A percentile compares a stretch with the other conserved stretches of the same genome.
These are phyloP conservation scores for Leuctra nigra DNA, from an alignment of 2,888 invertebrate genomes.

Conservation along the genomic window DNA sequence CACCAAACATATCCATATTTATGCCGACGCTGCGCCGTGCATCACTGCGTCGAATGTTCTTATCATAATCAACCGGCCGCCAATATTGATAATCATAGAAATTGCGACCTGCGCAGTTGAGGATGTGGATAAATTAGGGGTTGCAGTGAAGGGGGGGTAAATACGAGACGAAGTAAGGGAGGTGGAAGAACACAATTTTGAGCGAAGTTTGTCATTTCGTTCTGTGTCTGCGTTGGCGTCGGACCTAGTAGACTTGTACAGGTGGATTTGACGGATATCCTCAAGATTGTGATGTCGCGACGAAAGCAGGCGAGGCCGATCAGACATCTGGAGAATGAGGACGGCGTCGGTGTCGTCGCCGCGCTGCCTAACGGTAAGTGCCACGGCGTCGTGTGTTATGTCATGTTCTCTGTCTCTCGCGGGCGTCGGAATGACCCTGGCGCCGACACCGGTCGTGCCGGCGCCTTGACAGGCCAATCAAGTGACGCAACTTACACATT, in stretches of 20 bases:
- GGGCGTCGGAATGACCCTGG: not conserved
- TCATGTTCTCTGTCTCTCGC: too few relatives aligned
- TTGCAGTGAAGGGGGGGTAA: conserved; percentile 18
- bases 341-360: conserved; percentile 32
- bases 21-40: conserved; percentile 25
- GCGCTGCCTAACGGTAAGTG: conserved; percentile 27
- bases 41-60: conserved; percentile 24
- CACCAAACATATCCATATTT: conserved; percentile 26
- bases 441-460: too few relatives aligned
- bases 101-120: conserved; percentile 27
- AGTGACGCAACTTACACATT: too few relatives aligned
- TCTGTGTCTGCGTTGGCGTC: conserved; percentile 23
- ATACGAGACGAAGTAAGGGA: conserved; percentile 16
- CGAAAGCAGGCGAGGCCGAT: conserved; percentile 49
- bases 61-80: conserved; percentile 27
- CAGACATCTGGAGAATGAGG: conserved; percentile 46
- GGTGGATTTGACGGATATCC: not conserved
- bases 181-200: conserved; percentile 26
- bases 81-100: conserved; percentile 29
- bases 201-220: conserved; percentile 27
- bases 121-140: conserved; percentile 29
- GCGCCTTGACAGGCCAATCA: too few relatives aligned
- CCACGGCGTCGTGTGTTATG: too few relatives aligned
- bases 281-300: conserved; percentile 41
- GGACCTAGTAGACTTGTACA: conserved; percentile 8